Conservation (phyloP, 2,113 vertebrate species). For the Electrona antarctica region DNA sequence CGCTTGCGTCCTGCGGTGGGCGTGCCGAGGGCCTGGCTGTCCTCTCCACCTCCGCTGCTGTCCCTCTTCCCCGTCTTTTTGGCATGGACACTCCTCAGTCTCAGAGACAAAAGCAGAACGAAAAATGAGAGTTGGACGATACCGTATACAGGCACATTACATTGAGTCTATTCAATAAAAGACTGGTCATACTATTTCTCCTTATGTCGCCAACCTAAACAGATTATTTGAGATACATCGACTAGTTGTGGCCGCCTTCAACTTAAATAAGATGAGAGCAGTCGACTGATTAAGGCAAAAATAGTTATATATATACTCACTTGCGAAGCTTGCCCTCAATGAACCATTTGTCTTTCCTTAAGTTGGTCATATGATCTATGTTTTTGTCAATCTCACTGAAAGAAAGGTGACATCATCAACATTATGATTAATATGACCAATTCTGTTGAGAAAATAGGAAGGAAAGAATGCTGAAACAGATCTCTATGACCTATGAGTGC, state of each 20-base stretch:
- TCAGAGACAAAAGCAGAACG: slow-evolving; percentile 52
- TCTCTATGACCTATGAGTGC: slow-evolving; percentile 13
- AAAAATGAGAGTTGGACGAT: not conserved
- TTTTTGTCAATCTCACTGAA: slow-evolving; percentile 97
- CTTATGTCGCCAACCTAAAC: not conserved
- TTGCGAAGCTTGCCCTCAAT: slow-evolving; percentile 95
- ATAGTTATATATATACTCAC: slow-evolving; percentile 79
- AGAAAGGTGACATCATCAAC: slow-evolving; percentile 38
- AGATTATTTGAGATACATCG: not conserved
- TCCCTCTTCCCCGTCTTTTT: slow-evolving; percentile 89
- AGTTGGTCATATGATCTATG: slow-evolving; percentile 95
- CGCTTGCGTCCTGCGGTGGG: slow-evolving; percentile 82
- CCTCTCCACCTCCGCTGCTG: slow-evolving; percentile 78
- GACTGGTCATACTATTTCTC: no score
- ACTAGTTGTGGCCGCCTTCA: not conserved
- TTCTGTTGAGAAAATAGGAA: not conserved
- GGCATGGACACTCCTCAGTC: slow-evolving; percentile 88
- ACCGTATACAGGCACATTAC: not conserved
- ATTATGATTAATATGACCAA: no score
- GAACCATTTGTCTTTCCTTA: slow-evolving; percentile 94
- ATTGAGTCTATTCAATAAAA: no score
- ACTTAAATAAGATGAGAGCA: no score
- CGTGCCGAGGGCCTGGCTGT: slow-evolving; percentile 75
- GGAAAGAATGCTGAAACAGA: not conserved
- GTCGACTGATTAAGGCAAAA: no score